Evolutionary conservation across 2,888 invertebrate genomes (phyloP), one percentile per base, ranked within the genome.

Genomic region (Brachynemurus nebulosus): DNA sequence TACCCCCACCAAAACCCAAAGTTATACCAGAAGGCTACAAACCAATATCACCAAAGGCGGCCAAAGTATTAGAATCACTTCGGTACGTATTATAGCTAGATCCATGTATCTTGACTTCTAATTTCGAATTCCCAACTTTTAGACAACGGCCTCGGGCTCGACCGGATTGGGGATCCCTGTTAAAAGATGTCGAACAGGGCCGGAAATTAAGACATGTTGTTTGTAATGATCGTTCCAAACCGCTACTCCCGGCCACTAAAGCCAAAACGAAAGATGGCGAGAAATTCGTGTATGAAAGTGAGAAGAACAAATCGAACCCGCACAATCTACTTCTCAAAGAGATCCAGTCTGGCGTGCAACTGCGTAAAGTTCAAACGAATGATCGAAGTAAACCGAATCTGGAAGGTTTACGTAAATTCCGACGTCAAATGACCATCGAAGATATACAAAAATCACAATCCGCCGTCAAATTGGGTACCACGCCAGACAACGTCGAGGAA

Each of bases 91-190:
- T 12, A 11, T 4, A 16, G 9, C 30, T 14, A 23, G 6, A 23
- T 18, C 8, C 4, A 5, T 18, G n/a, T 16, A 17, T 19, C 3
- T 38, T 8, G 11, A 4, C 9, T 38, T 20, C 3, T n/a, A 4
- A 2, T 19, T 9, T 20, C 8, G 9, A 16, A 16, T 21, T 2
- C 14, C 4, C 7, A 27, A 37, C 42, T 50, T 49, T 19, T 47
- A 71, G 71, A 58, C 67, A 80, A 53, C 71, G 86, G 53, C 86
- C 89, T 1, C 72, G 88, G 51, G 78, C 72, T 57, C 74, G 89
- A 52, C 90, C 90, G 0, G 90, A 90, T 60, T 90, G 89, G 89
- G 83, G 78, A 12, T 78, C 80, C 54, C 82, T 90, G 80, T 84
- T 90, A 80, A 88, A 89, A 62, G 90, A 90, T 62, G 84, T 90